Percentiles rank a stretch among this genome's conserved stretches.
These are phyloP conservation scores for Halictus ligatus DNA, from an alignment of 2,888 invertebrate species.

Conservation along the genomic window DNA sequence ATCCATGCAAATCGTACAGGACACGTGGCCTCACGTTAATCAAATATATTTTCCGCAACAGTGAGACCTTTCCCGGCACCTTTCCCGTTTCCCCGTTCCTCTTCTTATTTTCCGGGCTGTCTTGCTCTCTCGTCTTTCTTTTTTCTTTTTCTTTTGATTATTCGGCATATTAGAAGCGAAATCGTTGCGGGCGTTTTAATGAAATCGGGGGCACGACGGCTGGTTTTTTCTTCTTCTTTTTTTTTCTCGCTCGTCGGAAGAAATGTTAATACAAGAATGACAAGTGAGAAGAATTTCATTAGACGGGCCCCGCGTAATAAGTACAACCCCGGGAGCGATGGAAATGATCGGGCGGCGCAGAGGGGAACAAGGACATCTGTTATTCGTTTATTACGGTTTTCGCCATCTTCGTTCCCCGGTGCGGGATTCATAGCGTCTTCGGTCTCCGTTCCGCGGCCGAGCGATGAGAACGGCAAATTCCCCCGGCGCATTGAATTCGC, in stretches of 20 bases:
- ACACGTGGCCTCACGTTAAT: constrained; percentile 16
- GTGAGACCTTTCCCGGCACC: constrained; percentile 2
- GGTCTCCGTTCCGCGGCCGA: background rate
- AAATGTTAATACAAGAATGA: constrained; percentile 56
- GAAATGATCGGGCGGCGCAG: constrained; percentile 28
- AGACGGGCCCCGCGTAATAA: constrained; percentile 42
- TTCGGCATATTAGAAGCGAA: constrained; percentile 40
- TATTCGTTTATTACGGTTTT: constrained; percentile 31
- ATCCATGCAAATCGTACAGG: constrained; percentile 9
- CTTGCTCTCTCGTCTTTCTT: too few species aligned
- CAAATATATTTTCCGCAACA: constrained; percentile 32
- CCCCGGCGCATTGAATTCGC: constrained; percentile 3
- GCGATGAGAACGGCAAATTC: constrained; percentile 5
- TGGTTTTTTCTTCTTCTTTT: constrained; percentile 11
- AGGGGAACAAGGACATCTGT: constrained; percentile 37
- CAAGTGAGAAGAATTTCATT: constrained; percentile 60
- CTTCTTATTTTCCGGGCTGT: background rate
- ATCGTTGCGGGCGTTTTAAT: constrained; percentile 48
- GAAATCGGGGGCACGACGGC: constrained; percentile 33
- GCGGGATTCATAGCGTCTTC: background rate
- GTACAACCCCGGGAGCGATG: constrained; percentile 44
- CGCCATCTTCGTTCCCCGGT: background rate
- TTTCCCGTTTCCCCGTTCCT: background rate
- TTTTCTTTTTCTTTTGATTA: constrained; percentile 13
- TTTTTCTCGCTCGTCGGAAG: constrained; percentile 4